Evolutionary conservation across 2,113 vertebrate genomes (phyloP), one percentile per base, ranked within the genome.

Genomic region (Nothobranchius kuhntae): DNA sequence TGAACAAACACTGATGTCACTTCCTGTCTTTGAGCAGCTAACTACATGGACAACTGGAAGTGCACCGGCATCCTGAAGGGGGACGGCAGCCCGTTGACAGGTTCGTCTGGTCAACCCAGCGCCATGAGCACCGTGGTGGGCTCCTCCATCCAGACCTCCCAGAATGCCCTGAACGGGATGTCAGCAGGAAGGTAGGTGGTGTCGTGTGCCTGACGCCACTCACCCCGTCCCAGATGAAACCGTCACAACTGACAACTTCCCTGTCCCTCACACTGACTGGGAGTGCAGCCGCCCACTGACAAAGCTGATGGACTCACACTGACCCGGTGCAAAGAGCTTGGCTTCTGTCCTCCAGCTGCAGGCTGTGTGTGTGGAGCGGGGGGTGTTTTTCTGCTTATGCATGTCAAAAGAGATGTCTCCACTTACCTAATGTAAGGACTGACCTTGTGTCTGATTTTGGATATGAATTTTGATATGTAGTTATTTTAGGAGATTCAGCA

Each of bases 11-110:
- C 30, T 30, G 30, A 30, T 3, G 30, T 30, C 30, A 30, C 30
- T 11, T 53, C 51, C 8, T 51, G 53, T 53, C 24, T 72, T 45
- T 12, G 14, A 65, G 14, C 90, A 99, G 97, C 97, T 46, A 99
- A 99, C 87, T 98, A 99, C 87, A 98, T 98, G 96, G 96, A 96
- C 89, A 98, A 97, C 89, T 99, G 98, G 98, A 99, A 99, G 81
- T 98, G 96, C 78, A 98, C 96, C 13, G 97, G 96, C 68, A 96
- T 99, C 85, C 90, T 98, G 87, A 97, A 97, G 89, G 97, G 97
- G 75, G 98, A 99, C 2, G 98, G 98, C 73, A 99, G 95, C 86
- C 97, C 96, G 0, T 94, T 98, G 75, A 98, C 91, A 26, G 93
- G 95, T 71, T 94, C 92, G 15, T 93, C 93, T 0, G 85, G 93